Base-by-base conservation (phyloP, 1,140 invertebrate genomes). In the Polypedilum pembai region DNA sequence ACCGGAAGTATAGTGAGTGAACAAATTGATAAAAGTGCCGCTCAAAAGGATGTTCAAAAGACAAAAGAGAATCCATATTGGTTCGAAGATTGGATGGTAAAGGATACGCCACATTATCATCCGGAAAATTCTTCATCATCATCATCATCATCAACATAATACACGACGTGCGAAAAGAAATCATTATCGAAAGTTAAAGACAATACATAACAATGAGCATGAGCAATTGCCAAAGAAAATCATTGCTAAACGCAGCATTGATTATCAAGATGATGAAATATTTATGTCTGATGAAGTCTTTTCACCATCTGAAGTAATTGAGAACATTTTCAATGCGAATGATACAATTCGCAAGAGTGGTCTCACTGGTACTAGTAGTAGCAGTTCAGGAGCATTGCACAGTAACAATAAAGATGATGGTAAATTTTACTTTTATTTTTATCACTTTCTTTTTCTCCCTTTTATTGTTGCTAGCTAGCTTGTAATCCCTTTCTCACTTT, bases 1-100 rank as follows among this genome's bases (percentile, higher is more conserved):
- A 18, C 78, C 77, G 41, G 77, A 77, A 56, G 78, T 80, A 75
- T 79, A 10, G n/a, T 65, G 2, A 15, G 65, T 15, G 74, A 65
- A 24, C 21, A 40, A 15, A 74, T 73, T 8, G 73, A 56, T 56
- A 56, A 73, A 69, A 17, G 21, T 20, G 12, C 7, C 3, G 41
- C 33, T 63, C 56, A 74, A 80, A 73, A 82, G 80, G 65, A 69
- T 21, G 74, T 33, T 41, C 41, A 40, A 18, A 73, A 41, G 73
- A 10, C 40, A 65, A 40, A 69, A 45, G 40, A 74, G 73, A 66
- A 63, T 41, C 40, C 65, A 40, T 69, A 20, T 20, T 69, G 65
- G 65, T 69, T 69, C 20, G 65, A 69, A 18, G 65, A 69, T 21
- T 56, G 45, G 45, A 69, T 69, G 8, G 20, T 69, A 20, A 69